These are phyloP conservation scores for Epizoanthus stellaris DNA, from an alignment of 92 coral and sea anemone genomes.

Conservation along the genomic window DNA sequence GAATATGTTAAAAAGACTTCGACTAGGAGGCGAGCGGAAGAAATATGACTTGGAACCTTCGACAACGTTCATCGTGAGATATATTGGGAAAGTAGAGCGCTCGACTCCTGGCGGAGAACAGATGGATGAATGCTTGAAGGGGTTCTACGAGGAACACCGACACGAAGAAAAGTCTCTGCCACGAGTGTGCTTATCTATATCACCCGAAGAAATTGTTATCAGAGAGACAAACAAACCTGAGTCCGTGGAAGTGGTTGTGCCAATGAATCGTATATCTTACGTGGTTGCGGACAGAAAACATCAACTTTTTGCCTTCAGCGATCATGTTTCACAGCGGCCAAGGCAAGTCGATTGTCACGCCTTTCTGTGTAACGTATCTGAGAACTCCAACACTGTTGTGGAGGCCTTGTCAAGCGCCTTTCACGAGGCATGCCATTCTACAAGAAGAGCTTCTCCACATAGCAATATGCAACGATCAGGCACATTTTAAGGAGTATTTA, in stretches of 20 bases:
- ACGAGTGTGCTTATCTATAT: constrained; percentile 71
- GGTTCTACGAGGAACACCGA: constrained; percentile 62
- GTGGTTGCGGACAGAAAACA: constrained; percentile 89
- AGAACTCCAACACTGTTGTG: constrained; percentile 80
- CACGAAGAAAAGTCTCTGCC: constrained; percentile 54
- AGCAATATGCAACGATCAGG: constrained; percentile 18
- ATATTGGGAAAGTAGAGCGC: constrained; percentile 75
- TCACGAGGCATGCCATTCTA: constrained; percentile 38
- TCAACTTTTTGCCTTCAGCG: constrained; percentile 90
- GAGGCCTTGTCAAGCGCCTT: constrained; percentile 78
- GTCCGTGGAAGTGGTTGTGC: constrained; percentile 55
- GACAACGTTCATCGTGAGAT: constrained; percentile 79
- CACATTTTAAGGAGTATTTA: background rate
- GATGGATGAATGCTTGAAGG: constrained; percentile 67
- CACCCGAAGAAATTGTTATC: constrained; percentile 61
- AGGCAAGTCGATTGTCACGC: constrained; percentile 76
- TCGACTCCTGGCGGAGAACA: constrained; percentile 76
- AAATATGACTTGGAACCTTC: constrained; percentile 74
- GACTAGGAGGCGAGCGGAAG: constrained; percentile 62
- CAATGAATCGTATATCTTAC: constrained; percentile 76
- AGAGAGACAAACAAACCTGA: constrained; percentile 57
- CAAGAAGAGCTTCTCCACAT: constrained; percentile 25
- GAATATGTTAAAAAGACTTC: constrained; percentile 54
- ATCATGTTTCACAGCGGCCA: constrained; percentile 86
- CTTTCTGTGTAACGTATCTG: constrained; percentile 81